Evolutionary conservation across 2,113 vertebrate species (phyloP), one percentile per base, ranked within the genome.

Genomic region (Centropus bengalensis): DNA sequence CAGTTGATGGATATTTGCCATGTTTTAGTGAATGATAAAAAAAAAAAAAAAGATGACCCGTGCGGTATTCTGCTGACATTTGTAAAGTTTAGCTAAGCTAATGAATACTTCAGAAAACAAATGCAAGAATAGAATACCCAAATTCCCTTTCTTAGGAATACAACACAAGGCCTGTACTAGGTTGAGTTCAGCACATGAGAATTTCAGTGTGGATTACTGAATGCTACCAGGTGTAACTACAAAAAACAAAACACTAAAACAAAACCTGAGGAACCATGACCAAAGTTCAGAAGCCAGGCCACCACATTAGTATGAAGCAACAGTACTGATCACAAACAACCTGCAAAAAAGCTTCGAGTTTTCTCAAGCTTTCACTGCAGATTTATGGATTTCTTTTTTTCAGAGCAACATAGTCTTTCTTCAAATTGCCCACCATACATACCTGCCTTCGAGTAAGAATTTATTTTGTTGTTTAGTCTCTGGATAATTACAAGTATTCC

Each of bases 401-500:
- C 52, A 82, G 17, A 74, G 22, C 8, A 83, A 49, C 8, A 84
- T 4, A 74, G 49, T 7, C 22, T 82, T 51, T 30, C 20, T 45
- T 84, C 32, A 40, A 44, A 55, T 4, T 1, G 1, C 24, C 8
- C 27, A 44, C 32, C 11, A 82, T 59, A 95, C 97, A 60, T 90
- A 98, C 92, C 98, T 91, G 99, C 96, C 97, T 97, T 99, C 86
- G 98, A 98, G 97, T 91, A 99, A 27, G 97, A 98, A 91, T 98
- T 99, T 63, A 99, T 99, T 88, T 99, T 99, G 96, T 98, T 98
- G 97, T 99, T 99, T 63, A 99, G 98, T 90, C 99, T 98, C 96
- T 99, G 99, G 94, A 98, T 97, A 36, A 99, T 98, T 14, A 98
- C 66, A 81, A 99, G 98, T 62, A 99, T 98, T 92, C 98, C 98